These are phyloP conservation scores for Crocallis elinguaria DNA, from an alignment of 2,888 invertebrate genomes.

Conservation along the genomic window DNA sequence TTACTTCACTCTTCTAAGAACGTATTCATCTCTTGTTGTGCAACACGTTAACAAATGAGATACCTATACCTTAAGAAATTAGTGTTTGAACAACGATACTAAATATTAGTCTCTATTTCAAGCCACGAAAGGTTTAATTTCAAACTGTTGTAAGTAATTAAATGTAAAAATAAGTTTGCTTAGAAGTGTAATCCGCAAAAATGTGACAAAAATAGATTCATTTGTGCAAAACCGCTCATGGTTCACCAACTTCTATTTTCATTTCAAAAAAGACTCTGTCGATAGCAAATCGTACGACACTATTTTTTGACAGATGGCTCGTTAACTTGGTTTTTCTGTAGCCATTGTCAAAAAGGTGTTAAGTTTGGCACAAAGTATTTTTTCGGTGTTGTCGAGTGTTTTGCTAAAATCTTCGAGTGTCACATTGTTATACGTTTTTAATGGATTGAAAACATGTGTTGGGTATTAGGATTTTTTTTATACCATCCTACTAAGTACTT, in stretches of 20 bases:
- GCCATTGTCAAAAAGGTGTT: conserved; percentile 30
- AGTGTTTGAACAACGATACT: neutral
- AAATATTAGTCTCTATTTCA: neutral
- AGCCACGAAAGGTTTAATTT: neutral
- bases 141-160: neutral
- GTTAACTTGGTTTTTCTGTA: neutral
- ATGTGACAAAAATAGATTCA: conserved; percentile 18
- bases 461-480: conserved; percentile 12
- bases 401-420: conserved; percentile 22
- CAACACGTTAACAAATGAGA: conserved; percentile 15
- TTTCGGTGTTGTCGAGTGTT: conserved; percentile 24
- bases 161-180: neutral
- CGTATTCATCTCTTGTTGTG: conserved; percentile 20
- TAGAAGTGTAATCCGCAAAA: conserved; percentile 12
- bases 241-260: conserved; percentile 14
- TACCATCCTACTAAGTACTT: conserved; percentile 26
- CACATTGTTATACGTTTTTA: conserved; percentile 15
- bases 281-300: neutral
- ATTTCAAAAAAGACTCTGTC: neutral
- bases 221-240: conserved; percentile 28
- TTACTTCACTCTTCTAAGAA: conserved; percentile 24
- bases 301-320: neutral
- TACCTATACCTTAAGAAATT: neutral
- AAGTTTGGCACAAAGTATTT: conserved; percentile 19
- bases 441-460: conserved; percentile 15